A percentile compares a stretch with the other conserved stretches of the same genome.
phyloP scores from a whole-genome alignment of 2,797 vertebrate species.

The Malurus splendens region DNA sequence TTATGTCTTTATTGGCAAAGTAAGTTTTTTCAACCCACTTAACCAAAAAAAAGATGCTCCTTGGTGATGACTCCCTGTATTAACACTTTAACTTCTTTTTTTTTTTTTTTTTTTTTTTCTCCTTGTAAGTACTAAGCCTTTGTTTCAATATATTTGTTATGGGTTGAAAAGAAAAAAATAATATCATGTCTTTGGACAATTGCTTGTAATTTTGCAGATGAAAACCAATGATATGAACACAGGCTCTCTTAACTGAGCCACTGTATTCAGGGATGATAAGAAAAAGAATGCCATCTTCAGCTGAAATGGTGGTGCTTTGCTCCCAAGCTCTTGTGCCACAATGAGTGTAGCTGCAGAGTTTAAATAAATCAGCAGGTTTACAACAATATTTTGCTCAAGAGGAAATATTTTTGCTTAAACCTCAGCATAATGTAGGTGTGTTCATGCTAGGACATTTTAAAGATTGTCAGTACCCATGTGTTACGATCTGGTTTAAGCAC shows the following conservation, averaged over 20 bases:
- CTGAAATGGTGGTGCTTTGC: not conserved
- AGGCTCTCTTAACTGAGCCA: not conserved
- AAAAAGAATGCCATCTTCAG: not conserved
- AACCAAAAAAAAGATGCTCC: not conserved
- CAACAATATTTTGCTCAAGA: not conserved
- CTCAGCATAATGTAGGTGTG: not conserved
- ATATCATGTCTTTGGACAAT: not conserved
- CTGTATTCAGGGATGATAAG: not conserved
- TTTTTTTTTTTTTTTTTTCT: not conserved
- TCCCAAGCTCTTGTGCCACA: not conserved
- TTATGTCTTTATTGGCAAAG: not conserved
- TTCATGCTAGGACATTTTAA: not conserved
- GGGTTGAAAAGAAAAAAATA: not conserved
- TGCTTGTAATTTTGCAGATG: not conserved
- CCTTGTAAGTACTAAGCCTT: not conserved
- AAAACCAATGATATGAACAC: not conserved
- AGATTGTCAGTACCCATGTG: not conserved
- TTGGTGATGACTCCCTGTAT: not conserved
- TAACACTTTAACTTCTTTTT: not conserved
- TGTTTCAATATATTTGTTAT: not conserved
- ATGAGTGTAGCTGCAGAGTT: not conserved
- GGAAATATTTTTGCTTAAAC: not conserved
- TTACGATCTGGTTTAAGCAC: too few relatives aligned
- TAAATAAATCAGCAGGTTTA: not conserved
- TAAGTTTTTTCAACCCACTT: not conserved